Evolutionary conservation across 2,113 vertebrate species (phyloP).

Genomic region (Antennarius striatus): DNA sequence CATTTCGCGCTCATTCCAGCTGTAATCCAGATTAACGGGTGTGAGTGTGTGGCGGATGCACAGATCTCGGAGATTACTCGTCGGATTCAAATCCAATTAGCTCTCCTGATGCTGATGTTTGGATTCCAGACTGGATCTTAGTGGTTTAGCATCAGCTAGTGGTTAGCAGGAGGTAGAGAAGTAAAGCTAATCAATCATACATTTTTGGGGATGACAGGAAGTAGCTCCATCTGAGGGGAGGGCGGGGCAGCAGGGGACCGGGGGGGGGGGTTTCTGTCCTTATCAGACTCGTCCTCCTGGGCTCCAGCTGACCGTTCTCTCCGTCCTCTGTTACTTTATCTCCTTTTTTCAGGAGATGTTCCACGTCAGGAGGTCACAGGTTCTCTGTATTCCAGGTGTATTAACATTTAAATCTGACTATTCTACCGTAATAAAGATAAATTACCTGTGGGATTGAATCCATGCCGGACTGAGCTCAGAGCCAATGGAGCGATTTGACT

Average conservation of each 20-base stretch:
- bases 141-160: neutral
- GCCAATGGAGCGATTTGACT: conserved; percentile 1
- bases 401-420: neutral
- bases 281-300: neutral
- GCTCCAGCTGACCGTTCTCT: neutral
- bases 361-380: neutral
- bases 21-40: conserved; percentile 40
- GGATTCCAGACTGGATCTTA: conserved; percentile 18
- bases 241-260: neutral
- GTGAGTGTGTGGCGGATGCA: conserved; percentile 37
- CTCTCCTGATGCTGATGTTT: neutral
- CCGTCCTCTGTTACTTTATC: conserved; percentile 7
- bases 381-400: neutral
- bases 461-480: neutral
- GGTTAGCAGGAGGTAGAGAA: too few species aligned
- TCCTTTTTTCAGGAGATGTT: conserved; percentile 1
- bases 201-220: too few species aligned
- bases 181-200: too few species aligned
- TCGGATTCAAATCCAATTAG: conserved; percentile 55
- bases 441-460: neutral
- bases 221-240: neutral
- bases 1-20: conserved; percentile 45
- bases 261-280: neutral
- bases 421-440: neutral
- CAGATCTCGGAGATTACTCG: conserved; percentile 44